phyloP scores from a whole-genome alignment of 2,888 invertebrate species.

The Agonopterix alstromeriana region DNA sequence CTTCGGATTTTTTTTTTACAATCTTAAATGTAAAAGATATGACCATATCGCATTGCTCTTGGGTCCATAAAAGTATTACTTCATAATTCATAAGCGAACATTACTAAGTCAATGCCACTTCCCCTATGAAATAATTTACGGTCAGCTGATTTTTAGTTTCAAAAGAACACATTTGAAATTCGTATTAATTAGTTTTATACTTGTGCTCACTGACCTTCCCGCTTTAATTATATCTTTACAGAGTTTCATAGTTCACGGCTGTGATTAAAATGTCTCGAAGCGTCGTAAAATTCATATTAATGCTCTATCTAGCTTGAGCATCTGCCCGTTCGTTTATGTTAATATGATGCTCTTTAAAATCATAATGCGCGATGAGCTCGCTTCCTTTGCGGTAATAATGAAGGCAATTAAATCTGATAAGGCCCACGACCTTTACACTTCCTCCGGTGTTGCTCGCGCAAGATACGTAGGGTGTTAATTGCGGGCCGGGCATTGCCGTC shows the following conservation, averaged over 20 bases:
- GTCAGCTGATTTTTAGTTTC: conserved; percentile 64
- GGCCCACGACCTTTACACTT: conserved; percentile 69
- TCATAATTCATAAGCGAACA: conserved; percentile 22
- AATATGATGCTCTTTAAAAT: conserved; percentile 61
- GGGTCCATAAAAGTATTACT: conserved; percentile 25
- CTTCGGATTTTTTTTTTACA: background rate
- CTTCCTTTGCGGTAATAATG: conserved; percentile 61
- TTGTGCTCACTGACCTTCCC: conserved; percentile 72
- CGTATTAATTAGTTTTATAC: conserved; percentile 64
- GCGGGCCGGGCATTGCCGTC: conserved; percentile 20
- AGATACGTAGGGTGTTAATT: conserved; percentile 55
- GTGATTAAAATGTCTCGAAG: conserved; percentile 64
- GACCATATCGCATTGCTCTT: background rate
- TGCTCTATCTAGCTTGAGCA: conserved; percentile 41
- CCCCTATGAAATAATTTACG: conserved; percentile 71
- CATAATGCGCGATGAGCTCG: conserved; percentile 59
- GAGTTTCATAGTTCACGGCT: conserved; percentile 73
- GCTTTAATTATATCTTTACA: conserved; percentile 61
- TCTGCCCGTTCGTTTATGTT: conserved; percentile 58
- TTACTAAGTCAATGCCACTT: conserved; percentile 57
- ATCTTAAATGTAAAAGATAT: background rate
- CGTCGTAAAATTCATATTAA: conserved; percentile 52
- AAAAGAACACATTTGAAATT: conserved; percentile 64
- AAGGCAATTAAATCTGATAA: conserved; percentile 68
- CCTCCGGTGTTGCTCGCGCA: conserved; percentile 42